phyloP scores from a whole-genome alignment of 2,888 invertebrate genomes.

The Leptothorax acervorum region DNA sequence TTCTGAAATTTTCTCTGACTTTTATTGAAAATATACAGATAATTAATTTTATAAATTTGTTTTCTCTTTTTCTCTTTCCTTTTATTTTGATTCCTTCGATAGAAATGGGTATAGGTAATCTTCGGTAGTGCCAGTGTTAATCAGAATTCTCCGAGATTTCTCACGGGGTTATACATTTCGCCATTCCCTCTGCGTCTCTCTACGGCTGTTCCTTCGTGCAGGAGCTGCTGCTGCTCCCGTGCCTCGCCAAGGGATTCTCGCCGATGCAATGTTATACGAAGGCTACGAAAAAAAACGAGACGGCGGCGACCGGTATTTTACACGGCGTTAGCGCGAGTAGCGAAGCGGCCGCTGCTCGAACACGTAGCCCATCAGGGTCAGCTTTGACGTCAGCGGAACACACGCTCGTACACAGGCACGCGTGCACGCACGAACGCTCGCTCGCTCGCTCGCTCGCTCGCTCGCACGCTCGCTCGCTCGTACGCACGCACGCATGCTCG shows the following conservation, averaged over 20 bases:
- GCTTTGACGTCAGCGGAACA: conserved; percentile 82
- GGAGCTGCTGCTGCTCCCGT: not conserved
- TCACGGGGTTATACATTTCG: not conserved
- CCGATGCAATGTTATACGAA: not conserved
- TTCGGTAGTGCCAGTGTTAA: not conserved
- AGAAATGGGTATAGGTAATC: too few relatives aligned
- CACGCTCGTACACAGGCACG: conserved; percentile 56
- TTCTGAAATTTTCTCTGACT: too few relatives aligned
- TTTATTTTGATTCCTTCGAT: too few relatives aligned
- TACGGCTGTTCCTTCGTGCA: not conserved
- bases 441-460: not conserved
- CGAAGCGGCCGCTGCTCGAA: conserved; percentile 68
- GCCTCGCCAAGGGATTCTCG: conserved; percentile 15
- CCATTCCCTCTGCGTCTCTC: not conserved
- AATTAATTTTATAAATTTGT: too few relatives aligned
- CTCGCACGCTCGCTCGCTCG: not conserved
- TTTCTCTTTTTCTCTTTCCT: too few relatives aligned
- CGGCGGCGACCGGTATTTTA: conserved; percentile 58
- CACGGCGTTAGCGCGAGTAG: conserved; percentile 66
- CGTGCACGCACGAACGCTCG: not conserved
- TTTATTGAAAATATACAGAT: too few relatives aligned
- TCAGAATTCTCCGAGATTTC: not conserved
- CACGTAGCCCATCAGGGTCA: conserved; percentile 81
- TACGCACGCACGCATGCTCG: not conserved
- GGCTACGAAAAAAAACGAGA: conserved; percentile 53